Base-by-base conservation (phyloP, 2,888 invertebrate genomes). In the Polydesmus complanatus region DNA sequence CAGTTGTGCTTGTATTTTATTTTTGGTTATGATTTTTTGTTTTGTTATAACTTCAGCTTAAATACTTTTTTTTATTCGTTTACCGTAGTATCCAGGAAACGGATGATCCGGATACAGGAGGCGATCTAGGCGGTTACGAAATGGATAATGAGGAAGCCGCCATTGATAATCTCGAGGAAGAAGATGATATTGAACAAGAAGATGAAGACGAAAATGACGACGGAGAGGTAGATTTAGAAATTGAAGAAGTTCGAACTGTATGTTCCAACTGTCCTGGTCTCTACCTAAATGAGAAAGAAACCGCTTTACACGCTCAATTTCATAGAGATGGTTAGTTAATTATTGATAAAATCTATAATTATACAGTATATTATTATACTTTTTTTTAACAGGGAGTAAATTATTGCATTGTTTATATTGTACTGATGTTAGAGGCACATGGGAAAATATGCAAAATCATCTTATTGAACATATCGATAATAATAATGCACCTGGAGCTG, bases 381-480 rank as follows among this genome's bases (percentile, higher is more conserved):
- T 14, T 11, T 14, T 54, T 54, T 18, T 54, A 19, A 21, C 25
- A 56, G 56, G 48, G 8, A 56, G 56, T 21, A 56, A 56, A 56
- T 47, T 56, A n/a, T 47, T 56, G 25, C 47, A 56, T 22, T 56
- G 56, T 56, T 25, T 47, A 11, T 56, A 37, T 47, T 56, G 56
- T 21, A 37, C 56, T n/a, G 23, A 56, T 47, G 48, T 56, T 3
- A 37, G 37, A 27, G 11, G 23, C 37, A 56, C 56, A 21, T 56
- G 56, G 56, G 56, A 56, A 11, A 27, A 56, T 25, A 56, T 56
- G 27, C 56, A 56, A 47, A 25, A 56, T 27, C 56, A 56, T 19
- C 22, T 56, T 3, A 8, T 56, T 8, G 37, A 3, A 8, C 56
- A 56, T 21, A 56, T 56, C 8, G 56, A 56, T 14, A 56, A 56